phyloP scores from a whole-genome alignment of 2,888 invertebrate species.

The Galerucella nymphaeae region DNA sequence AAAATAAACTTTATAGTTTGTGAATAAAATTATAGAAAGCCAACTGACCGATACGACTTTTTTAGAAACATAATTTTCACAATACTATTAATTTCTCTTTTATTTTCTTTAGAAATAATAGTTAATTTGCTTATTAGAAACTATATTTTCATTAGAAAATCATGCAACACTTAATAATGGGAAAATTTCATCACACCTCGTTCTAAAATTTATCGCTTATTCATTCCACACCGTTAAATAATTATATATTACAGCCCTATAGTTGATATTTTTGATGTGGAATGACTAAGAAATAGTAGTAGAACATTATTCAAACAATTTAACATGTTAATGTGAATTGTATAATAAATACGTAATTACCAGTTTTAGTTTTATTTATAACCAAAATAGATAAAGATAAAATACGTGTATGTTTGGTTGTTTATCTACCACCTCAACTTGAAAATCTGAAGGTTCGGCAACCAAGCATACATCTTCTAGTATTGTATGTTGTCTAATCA shows the following conservation, averaged over 20 bases:
- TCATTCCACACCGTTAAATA: neutral
- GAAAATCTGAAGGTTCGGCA: too few relatives aligned
- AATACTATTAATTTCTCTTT: neutral
- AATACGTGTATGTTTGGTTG: too few relatives aligned
- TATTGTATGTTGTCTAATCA: too few relatives aligned
- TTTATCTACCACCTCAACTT: too few relatives aligned
- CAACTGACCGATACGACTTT: neutral
- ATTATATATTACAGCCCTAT: neutral
- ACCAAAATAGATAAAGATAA: neutral
- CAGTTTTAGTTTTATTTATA: constrained; percentile 1
- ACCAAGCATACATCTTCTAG: too few relatives aligned
- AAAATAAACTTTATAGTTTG: neutral
- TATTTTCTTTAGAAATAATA: neutral
- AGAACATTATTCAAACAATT: constrained; percentile 20
- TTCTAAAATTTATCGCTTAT: constrained; percentile 1
- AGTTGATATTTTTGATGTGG: neutral
- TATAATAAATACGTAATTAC: constrained; percentile 21
- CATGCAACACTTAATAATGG: neutral
- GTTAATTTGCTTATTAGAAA: constrained; percentile 21
- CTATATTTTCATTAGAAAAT: constrained; percentile 6
- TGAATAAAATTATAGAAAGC: neutral
- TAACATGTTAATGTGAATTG: constrained; percentile 22
- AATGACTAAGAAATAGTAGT: neutral
- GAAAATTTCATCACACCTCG: neutral
- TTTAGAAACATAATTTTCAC: neutral